These are phyloP conservation scores for Alethe castanea DNA, from an alignment of 2,113 vertebrate genomes.

Conservation along the genomic window DNA sequence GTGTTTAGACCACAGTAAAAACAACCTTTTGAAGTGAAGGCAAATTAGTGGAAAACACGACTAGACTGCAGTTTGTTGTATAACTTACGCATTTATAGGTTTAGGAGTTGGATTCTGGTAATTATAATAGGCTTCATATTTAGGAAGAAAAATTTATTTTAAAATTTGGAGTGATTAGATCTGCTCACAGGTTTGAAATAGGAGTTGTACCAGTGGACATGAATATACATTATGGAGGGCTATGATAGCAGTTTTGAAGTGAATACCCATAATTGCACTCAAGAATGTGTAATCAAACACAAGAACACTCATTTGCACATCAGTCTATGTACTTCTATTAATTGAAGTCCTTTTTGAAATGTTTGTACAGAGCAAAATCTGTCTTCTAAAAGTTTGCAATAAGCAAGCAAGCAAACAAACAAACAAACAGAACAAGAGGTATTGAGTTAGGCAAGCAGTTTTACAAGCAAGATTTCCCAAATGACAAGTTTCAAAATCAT, in stretches of 20 bases:
- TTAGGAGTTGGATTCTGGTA: background rate
- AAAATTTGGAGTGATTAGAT: background rate
- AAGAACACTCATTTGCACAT: conserved; percentile 49
- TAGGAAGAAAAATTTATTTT: background rate
- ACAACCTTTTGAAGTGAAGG: background rate
- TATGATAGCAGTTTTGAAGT: conserved; percentile 13
- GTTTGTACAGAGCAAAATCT: conserved; percentile 22
- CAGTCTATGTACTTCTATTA: conserved; percentile 35
- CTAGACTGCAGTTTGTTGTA: background rate
- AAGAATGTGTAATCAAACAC: conserved; percentile 48
- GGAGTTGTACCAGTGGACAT: background rate
- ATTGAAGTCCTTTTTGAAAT: conserved; percentile 43
- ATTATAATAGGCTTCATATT: background rate
- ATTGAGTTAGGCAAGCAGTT: background rate
- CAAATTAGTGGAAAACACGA: background rate
- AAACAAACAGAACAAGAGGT: background rate
- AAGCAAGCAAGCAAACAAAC: background rate
- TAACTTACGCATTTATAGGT: background rate
- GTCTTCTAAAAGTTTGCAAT: conserved; percentile 18
- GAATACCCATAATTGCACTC: conserved; percentile 41
- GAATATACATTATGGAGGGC: conserved; percentile 4
- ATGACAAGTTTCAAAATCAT: background rate
- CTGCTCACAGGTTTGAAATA: background rate
- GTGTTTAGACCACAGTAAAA: background rate
- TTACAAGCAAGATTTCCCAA: background rate